Conservation (phyloP, 2,113 vertebrate genomes). For the Centropristis striata region DNA sequence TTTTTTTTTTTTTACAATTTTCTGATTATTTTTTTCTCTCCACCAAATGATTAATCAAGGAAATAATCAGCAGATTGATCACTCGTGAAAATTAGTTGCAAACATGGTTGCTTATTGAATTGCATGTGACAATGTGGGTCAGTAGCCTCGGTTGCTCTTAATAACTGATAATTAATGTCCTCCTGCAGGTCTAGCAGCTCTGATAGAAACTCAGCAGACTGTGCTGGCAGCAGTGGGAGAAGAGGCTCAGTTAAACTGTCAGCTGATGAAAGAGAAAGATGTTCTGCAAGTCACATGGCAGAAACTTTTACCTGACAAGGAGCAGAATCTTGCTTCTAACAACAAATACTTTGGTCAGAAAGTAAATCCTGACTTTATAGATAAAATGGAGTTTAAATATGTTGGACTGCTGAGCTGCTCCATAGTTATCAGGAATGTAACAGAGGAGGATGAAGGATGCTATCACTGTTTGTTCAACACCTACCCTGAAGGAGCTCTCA, state of each 20-base stretch:
- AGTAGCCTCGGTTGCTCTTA: too few relatives aligned
- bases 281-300: slow-evolving; percentile 65
- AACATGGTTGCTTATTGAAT: too few relatives aligned
- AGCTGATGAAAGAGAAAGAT: slow-evolving; percentile 5
- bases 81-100: too few relatives aligned
- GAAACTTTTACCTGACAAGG: neutral
- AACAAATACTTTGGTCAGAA: neutral
- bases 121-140: too few relatives aligned
- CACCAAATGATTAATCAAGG: too few relatives aligned
- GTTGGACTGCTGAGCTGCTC: slow-evolving; percentile 32
- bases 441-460: slow-evolving; percentile 48
- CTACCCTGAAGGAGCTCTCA: slow-evolving; percentile 32
- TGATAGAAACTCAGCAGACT: slow-evolving; percentile 5
- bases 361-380: too few relatives aligned
- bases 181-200: slow-evolving; percentile 10
- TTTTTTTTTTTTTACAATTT: too few relatives aligned
- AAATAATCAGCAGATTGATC: too few relatives aligned
- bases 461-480: slow-evolving; percentile 61
- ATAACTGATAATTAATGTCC: too few relatives aligned
- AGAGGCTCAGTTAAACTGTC: slow-evolving; percentile 45
- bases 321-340: slow-evolving; percentile 10
- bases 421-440: slow-evolving; percentile 49
- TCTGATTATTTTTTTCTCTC: too few relatives aligned
- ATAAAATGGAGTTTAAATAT: slow-evolving; percentile 1
- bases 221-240: slow-evolving; percentile 37